Base-by-base conservation (phyloP, 2,797 vertebrate species). In the Oophaga sylvatica region DNA sequence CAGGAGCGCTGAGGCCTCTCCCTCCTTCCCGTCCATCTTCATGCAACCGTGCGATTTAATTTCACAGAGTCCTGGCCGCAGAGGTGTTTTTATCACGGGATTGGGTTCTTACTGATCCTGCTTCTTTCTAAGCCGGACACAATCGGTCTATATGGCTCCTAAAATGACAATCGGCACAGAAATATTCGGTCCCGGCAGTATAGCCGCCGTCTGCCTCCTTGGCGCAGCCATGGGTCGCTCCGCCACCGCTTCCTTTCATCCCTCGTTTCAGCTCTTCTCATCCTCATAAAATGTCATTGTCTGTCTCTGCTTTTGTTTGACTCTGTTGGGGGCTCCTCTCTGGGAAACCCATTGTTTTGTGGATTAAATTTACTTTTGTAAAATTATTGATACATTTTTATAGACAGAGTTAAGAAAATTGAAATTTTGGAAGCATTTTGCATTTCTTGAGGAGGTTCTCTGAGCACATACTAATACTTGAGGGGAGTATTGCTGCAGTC, bases 11-110 rank as follows among this genome's bases (percentile, higher is more conserved):
- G 60, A 19, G 75, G 62, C 84, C 15, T 41, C 4, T 1, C 1
- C 19, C 1, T 16, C 71, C 78, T 77, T 41, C 26, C 45, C n/a
- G 45, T 26, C 56, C 71, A 8, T 48, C 75, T 83, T 41, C 3
- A 5, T 84, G 81, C 81, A 62, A 70, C 70, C 53, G 16, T 29
- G 63, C 73, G 78, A 53, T 83, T 83, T 87, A 78, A 87, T 87
- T 79, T 83, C 86, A 83, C 75, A 71, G 73, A 13, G 63, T 63
- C 63, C 29, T 83, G 63, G 63, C 53, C 68, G 41, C 70, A 17
- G 75, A 29, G 57, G 45, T 29, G 20, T 87, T 48, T 7, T 70
- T 79, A 79, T 83, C 73, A 29, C 56, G 26, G 63, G 9, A 20
- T 67, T n/a, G 48, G 41, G 78, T 45, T 60, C 60, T 77, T 48